phyloP scores from a whole-genome alignment of 1,140 invertebrate genomes.

The Pristionchus pacificus region DNA sequence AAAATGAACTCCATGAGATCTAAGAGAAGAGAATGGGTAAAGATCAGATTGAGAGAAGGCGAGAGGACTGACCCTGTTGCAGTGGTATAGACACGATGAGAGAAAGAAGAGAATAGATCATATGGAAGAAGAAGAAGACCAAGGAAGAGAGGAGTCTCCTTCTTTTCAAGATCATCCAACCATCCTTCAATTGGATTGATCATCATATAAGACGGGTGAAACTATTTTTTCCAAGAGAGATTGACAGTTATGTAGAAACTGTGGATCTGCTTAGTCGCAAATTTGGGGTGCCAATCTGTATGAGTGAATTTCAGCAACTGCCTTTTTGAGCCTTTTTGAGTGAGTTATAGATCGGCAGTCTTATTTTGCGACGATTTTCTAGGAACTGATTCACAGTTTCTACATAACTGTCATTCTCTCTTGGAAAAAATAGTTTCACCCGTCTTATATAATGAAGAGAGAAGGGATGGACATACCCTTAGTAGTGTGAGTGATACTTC shows the following conservation, averaged over 20 bases:
- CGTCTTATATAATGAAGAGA: no score
- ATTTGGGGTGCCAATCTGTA: no score
- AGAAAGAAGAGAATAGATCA: slow-evolving; percentile 68
- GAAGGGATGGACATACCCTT: slow-evolving; percentile 6
- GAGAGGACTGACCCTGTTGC: slow-evolving; percentile 37
- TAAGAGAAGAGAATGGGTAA: neutral
- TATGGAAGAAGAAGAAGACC: slow-evolving; percentile 73
- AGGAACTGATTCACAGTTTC: no score
- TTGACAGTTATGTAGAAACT: no score
- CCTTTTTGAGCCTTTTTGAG: slow-evolving; percentile 19
- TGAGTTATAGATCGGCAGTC: no score
- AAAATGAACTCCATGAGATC: neutral
- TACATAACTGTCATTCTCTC: no score
- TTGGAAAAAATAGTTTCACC: no score
- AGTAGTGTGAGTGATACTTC: slow-evolving; percentile 55
- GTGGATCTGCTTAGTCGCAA: no score
- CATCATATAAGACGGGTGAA: no score
- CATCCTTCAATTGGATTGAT: slow-evolving; percentile 65
- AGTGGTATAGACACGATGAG: slow-evolving; percentile 68
- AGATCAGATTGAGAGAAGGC: neutral
- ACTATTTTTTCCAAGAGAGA: no score
- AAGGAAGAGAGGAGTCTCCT: slow-evolving; percentile 63
- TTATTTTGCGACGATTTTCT: no score
- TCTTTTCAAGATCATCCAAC: slow-evolving; percentile 62
- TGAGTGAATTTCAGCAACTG: no score